These are phyloP conservation scores for Drosophila crucigera DNA, from an alignment of 2,888 invertebrate genomes.

Conservation along the genomic window DNA sequence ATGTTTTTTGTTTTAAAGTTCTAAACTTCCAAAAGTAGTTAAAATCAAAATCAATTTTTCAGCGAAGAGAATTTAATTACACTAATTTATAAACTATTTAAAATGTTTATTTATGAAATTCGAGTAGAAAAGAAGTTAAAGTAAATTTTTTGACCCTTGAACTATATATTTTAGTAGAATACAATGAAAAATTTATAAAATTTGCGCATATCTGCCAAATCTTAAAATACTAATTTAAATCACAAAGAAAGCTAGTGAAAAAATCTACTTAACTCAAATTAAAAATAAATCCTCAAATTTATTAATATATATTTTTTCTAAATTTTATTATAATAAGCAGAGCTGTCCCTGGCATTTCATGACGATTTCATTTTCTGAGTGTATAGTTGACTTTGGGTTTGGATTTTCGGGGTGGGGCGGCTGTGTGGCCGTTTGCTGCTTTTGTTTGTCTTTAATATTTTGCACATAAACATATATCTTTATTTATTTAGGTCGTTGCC, in stretches of 20 bases:
- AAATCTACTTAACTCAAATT: no score
- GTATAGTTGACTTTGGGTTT: background rate
- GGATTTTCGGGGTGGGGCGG: background rate
- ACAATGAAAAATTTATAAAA: no score
- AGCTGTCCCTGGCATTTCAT: background rate
- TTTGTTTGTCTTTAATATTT: slow-evolving; percentile 83
- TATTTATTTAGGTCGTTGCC: slow-evolving; percentile 83
- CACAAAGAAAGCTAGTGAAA: no score
- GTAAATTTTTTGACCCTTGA: no score
- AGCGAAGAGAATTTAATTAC: background rate
- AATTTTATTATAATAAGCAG: background rate
- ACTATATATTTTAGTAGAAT: no score
- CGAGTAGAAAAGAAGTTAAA: no score
- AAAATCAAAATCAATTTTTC: background rate
- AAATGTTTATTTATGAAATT: no score
- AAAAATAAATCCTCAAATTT: no score
- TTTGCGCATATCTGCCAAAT: no score
- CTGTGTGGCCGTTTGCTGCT: slow-evolving; percentile 32
- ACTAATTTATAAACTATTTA: background rate
- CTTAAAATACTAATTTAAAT: no score
- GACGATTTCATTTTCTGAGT: background rate
- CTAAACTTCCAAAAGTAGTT: no score
- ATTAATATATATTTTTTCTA: no score
- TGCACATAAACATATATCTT: slow-evolving; percentile 84
- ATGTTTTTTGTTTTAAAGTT: background rate